These are phyloP conservation scores for Pontoporia blainvillei DNA, from an alignment of 2,113 vertebrate genomes.

Conservation along the genomic window DNA sequence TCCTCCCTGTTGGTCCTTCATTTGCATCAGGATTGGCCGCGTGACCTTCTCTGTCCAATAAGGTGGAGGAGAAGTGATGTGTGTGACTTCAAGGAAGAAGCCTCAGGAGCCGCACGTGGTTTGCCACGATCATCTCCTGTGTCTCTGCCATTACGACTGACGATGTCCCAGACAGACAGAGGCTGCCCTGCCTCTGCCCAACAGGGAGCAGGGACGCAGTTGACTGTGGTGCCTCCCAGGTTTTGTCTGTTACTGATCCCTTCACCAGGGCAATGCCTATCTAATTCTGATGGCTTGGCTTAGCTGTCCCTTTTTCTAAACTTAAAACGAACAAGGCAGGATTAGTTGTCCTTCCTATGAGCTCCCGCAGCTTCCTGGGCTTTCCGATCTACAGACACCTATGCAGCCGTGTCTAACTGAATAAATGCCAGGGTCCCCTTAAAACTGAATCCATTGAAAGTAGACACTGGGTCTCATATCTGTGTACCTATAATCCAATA, in stretches of 20 bases:
- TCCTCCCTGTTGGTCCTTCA: fast-evolving
- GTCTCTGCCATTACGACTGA: background rate
- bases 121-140: background rate
- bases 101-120: too few relatives aligned
- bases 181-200: fast-evolving
- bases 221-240: fast-evolving
- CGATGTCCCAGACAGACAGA: background rate
- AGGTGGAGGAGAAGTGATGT: background rate
- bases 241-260: background rate
- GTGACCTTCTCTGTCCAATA: background rate
- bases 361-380: background rate
- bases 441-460: background rate
- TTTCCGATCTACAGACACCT: background rate
- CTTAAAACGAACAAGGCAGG: background rate
- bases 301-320: background rate
- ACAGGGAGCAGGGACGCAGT: fast-evolving
- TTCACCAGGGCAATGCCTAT: background rate
- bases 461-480: background rate
- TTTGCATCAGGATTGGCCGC: background rate
- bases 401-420: background rate
- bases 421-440: background rate
- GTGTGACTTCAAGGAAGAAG: background rate
- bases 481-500: background rate
- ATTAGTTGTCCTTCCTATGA: background rate
- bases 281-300: background rate